Evolutionary conservation across 92 coral and sea anemone species (phyloP).

Genomic region (Palythoa caribaeorum): DNA sequence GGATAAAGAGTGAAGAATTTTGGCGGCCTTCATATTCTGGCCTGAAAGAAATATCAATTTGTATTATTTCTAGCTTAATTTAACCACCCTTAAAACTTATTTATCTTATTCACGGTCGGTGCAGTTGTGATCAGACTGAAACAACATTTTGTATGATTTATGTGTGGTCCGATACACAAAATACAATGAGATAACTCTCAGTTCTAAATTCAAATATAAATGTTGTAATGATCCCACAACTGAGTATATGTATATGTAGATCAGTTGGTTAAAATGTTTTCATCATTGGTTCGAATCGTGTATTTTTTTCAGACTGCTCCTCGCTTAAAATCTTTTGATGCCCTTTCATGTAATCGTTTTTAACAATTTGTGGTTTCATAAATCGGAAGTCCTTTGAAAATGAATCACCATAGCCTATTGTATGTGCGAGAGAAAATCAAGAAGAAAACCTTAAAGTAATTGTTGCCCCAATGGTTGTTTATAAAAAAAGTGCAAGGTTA

Average conservation of each 20-base stretch:
- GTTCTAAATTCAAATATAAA: neutral
- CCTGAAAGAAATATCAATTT: neutral
- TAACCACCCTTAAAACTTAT: neutral
- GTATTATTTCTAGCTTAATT: neutral
- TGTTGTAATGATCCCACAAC: conserved; percentile 1
- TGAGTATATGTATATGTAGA: too few relatives aligned
- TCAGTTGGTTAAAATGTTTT: neutral
- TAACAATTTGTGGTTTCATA: neutral
- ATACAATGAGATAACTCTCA: neutral
- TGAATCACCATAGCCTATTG: neutral
- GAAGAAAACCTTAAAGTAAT: neutral
- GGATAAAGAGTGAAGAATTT: neutral
- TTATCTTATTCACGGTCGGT: neutral
- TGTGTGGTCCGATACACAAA: too few relatives aligned
- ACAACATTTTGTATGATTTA: neutral
- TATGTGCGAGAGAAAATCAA: neutral
- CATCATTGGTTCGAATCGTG: too few relatives aligned
- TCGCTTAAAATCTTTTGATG: neutral
- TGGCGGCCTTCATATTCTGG: conserved; percentile 2
- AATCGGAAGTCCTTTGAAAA: neutral
- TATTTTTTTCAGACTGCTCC: too few relatives aligned
- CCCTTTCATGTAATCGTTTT: neutral
- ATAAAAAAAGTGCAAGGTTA: neutral
- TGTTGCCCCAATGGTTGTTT: neutral
- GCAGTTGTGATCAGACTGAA: neutral